A percentile compares a stretch with the other conserved stretches of the same genome.
Evolutionary conservation across 2,888 invertebrate species (phyloP).

Genomic region (Tachina fera): DNA sequence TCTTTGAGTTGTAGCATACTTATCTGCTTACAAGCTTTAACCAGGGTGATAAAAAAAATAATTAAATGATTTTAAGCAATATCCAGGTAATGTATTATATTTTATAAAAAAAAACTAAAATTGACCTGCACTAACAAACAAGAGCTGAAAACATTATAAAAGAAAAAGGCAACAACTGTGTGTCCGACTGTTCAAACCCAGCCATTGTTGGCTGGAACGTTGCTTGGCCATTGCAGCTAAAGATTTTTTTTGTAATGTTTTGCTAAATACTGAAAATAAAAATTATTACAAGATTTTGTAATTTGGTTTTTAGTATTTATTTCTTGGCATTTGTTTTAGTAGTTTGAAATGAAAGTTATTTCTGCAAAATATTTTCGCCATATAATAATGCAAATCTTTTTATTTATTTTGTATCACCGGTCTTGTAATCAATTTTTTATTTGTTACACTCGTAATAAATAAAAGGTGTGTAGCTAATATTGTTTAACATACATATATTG

Average conservation of each 20-base stretch:
- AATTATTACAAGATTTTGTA: constrained; percentile 42
- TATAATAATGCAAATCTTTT: neutral
- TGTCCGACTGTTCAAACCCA: constrained; percentile 39
- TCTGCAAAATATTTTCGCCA: constrained; percentile 20
- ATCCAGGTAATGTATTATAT: constrained; percentile 11
- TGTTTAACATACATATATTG: neutral
- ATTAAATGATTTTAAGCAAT: constrained; percentile 25
- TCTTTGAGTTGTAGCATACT: neutral
- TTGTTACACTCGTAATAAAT: constrained; percentile 1
- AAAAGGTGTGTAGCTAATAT: neutral
- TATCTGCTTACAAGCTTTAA: neutral
- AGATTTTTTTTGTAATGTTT: constrained; percentile 12
- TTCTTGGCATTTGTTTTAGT: constrained; percentile 19
- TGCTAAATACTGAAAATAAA: constrained; percentile 42
- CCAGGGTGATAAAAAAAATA: neutral
- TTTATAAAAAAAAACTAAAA: constrained; percentile 6
- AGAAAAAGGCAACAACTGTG: constrained; percentile 27
- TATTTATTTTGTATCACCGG: neutral
- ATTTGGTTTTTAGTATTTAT: constrained; percentile 27
- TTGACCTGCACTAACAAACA: constrained; percentile 26
- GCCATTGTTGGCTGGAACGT: constrained; percentile 18
- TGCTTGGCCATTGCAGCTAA: constrained; percentile 1
- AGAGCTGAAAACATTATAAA: neutral
- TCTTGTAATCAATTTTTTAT: constrained; percentile 9
- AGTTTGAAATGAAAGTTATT: constrained; percentile 51